Conservation (phyloP, 2,888 invertebrate genomes). For the Drosophila differens region DNA sequence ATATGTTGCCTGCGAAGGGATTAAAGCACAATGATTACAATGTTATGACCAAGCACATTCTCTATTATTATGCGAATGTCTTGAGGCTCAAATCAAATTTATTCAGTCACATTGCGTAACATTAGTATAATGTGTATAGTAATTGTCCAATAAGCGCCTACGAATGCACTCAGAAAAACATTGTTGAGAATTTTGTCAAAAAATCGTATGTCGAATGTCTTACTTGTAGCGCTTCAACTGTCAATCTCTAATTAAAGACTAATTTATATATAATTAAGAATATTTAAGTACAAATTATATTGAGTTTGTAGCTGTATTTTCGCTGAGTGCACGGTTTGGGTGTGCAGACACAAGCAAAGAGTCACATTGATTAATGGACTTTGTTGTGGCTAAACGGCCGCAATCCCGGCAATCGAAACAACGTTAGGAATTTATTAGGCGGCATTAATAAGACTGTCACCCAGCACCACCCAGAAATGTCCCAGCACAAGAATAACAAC, state of each 20-base stretch:
- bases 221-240: neutral
- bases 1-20: constrained; percentile 92
- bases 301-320: neutral
- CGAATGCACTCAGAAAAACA: neutral
- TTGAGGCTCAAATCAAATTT: constrained; percentile 19
- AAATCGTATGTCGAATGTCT: neutral
- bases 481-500: neutral
- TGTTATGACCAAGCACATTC: neutral
- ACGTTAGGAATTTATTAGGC: constrained; percentile 68
- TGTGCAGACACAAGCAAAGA: constrained; percentile 27
- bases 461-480: constrained; percentile 22
- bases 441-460: constrained; percentile 49
- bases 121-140: neutral
- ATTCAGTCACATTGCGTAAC: constrained; percentile 25
- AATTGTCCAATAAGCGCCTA: neutral
- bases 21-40: constrained; percentile 31
- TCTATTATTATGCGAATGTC: constrained; percentile 13
- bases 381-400: constrained; percentile 55
- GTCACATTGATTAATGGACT: constrained; percentile 61
- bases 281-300: neutral
- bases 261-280: neutral
- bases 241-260: neutral
- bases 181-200: neutral
- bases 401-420: constrained; percentile 72
- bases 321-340: constrained; percentile 4